These are phyloP conservation scores for Ceryle rudis DNA, from an alignment of 2,797 vertebrate species.

Conservation along the genomic window DNA sequence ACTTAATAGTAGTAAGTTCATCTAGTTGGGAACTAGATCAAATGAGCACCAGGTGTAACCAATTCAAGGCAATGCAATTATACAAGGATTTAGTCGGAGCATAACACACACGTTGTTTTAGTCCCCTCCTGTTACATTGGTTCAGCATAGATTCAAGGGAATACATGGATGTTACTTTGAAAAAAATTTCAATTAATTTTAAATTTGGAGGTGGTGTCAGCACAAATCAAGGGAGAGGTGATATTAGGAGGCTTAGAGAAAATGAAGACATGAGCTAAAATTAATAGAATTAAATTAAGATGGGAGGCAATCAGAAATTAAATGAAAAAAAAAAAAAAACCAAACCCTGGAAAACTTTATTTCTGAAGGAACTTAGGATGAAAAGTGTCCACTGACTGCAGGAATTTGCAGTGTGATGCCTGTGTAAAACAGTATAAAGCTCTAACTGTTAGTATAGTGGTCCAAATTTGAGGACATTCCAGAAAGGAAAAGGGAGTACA, in stretches of 20 bases:
- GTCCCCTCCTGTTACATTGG: not conserved
- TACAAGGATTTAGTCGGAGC: not conserved
- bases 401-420: not conserved
- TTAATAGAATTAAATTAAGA: not conserved
- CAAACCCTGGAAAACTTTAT: not conserved
- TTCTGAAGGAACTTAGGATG: not conserved
- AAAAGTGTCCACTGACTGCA: not conserved
- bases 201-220: not conserved
- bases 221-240: not conserved
- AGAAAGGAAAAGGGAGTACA: not conserved
- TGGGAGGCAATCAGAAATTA: not conserved
- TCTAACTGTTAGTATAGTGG: not conserved
- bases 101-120: not conserved
- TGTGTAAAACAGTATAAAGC: not conserved
- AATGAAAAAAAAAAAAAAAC: not conserved
- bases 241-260: not conserved
- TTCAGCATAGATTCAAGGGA: not conserved
- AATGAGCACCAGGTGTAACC: not conserved
- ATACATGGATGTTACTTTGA: not conserved
- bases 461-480: not conserved
- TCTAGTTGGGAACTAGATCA: not conserved
- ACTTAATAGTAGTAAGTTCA: not conserved
- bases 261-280: not conserved
- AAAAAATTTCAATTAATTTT: not conserved
- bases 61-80: not conserved